Conservation (phyloP, 2,113 vertebrate genomes). For the Cranoglanis bouderius region DNA sequence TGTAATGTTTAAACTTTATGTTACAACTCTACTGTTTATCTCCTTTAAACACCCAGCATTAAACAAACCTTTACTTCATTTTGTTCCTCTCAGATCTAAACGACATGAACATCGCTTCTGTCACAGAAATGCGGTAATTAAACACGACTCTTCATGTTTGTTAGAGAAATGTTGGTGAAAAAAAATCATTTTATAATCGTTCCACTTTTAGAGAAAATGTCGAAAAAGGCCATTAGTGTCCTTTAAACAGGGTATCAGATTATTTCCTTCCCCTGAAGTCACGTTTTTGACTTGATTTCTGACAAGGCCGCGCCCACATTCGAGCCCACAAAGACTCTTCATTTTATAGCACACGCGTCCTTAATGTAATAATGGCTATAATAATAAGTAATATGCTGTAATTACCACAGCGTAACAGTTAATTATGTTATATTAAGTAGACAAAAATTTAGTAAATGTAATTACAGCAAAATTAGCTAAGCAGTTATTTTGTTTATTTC, state of each 20-base stretch:
- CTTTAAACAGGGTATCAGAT: background rate
- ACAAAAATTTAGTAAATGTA: background rate
- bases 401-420: background rate
- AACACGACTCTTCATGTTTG: background rate
- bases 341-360: background rate
- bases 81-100: background rate
- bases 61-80: background rate
- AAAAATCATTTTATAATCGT: background rate
- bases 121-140: background rate
- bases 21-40: background rate
- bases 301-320: background rate
- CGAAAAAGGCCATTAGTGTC: background rate
- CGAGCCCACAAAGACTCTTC: background rate
- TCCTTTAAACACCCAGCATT: background rate
- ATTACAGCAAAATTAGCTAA: background rate
- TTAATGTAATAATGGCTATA: background rate
- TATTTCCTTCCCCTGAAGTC: background rate
- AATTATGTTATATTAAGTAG: background rate
- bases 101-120: background rate
- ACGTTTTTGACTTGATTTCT: background rate
- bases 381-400: background rate
- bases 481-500: too few relatives aligned
- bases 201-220: background rate
- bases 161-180: background rate
- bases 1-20: background rate